Evolutionary conservation across 2,113 vertebrate genomes (phyloP), one percentile per base, ranked within the genome.

Genomic region (Gnathonemus echidnorhynchus): DNA sequence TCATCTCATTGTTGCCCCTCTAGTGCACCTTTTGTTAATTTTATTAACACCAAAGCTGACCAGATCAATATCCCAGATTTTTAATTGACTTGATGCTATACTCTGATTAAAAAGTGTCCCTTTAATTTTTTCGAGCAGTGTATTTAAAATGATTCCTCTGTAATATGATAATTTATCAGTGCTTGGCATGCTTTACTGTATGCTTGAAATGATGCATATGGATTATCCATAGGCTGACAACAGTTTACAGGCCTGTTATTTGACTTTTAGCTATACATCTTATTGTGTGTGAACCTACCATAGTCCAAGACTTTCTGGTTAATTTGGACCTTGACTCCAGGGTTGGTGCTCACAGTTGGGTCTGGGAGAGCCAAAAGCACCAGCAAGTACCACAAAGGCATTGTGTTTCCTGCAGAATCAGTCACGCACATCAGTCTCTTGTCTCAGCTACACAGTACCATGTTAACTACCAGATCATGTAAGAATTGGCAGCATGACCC

Each of bases 221-320:
- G 27, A 50, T 42, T 45, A 35, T 31, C 15, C 24, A 27, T 5
- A 35, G 17, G 15, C 13, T 19, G 31, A 13, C 21, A 21, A 46
- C 56, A n/a, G 11, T 87, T 27, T 2, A 87, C 27, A 87, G n/a
- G n/a, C 24, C 84, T 48, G 42, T 86, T 8, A 27, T 50, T 4
- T 50, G 27, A 3, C 27, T 9, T n/a, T 35, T n/a, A 46, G 53
- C 0, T 2, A 80, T 3, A 9, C 3, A 15, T 56, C 5, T 52
- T 88, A 24, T 11, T 3, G n/a, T 3, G 5, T 24, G 53, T 24
- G 39, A 84, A 49, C n/a, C 83, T 91, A 96, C 96, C 95, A 90
- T 96, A 96, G 52, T 96, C 95, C 48, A 96, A 90, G 45, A 94
- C 95, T 77, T 95, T 95, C 70, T 93, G 45, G 31, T 95, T 96